Conservation (phyloP, 2,113 vertebrate genomes). For the Rutilus rutilus region DNA sequence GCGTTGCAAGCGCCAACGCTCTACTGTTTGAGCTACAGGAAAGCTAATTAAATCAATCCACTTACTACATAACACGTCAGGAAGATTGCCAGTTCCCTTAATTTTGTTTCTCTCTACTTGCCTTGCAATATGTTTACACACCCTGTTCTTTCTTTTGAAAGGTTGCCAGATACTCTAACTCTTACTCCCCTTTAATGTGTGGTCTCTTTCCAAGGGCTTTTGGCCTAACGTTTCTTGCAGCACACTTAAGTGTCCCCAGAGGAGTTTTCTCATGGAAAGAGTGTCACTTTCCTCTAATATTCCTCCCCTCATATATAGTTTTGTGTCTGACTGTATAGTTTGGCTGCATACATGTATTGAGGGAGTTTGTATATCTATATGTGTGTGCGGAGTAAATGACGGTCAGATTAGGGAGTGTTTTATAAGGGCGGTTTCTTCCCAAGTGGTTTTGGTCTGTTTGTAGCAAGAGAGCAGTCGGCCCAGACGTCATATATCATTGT, state of each 20-base stretch:
- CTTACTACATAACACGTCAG: background rate
- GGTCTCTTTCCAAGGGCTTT: constrained; percentile 31
- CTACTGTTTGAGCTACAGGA: too few relatives aligned
- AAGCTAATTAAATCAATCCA: background rate
- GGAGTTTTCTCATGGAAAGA: constrained; percentile 38
- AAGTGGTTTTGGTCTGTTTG: constrained; percentile 12
- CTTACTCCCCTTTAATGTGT: constrained; percentile 9
- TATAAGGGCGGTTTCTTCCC: background rate
- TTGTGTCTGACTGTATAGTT: constrained; percentile 20
- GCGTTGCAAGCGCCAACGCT: too few relatives aligned
- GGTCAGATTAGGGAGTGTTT: background rate
- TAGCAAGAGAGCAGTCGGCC: background rate
- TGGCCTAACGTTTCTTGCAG: background rate
- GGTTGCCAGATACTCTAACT: constrained; percentile 29
- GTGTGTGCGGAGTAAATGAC: background rate
- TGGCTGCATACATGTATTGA: constrained; percentile 23
- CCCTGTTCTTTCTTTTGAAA: constrained; percentile 16
- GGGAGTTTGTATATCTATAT: background rate
- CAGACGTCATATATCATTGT: constrained; percentile 20
- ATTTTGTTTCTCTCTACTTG: background rate
- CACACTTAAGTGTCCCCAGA: constrained; percentile 31
- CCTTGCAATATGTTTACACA: constrained; percentile 22
- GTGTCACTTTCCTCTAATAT: constrained; percentile 44
- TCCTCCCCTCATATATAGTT: constrained; percentile 7
- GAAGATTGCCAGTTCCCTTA: constrained; percentile 6